Percentiles rank a stretch among this genome's conserved stretches.
Conservation (phyloP, 2,797 vertebrate genomes). For the Eidolon dupreanum region DNA sequence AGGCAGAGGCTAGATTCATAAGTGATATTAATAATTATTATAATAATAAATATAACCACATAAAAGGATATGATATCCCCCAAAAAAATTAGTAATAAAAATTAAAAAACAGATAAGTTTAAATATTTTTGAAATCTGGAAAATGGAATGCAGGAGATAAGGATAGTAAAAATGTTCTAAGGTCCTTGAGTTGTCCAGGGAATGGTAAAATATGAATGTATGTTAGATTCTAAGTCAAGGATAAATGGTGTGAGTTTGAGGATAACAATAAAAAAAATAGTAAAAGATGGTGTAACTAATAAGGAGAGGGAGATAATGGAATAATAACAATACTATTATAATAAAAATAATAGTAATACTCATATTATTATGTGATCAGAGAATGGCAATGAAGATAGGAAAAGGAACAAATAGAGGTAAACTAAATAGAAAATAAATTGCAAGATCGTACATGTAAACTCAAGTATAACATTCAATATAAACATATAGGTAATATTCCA, state of each 20-base stretch:
- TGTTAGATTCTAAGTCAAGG: neutral
- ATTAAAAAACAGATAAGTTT: neutral
- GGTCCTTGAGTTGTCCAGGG: neutral
- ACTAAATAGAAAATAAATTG: constrained; percentile 5
- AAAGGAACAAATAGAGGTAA: neutral
- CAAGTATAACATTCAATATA: constrained; percentile 1
- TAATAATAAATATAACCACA: neutral
- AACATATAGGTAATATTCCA: neutral
- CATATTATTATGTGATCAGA: neutral
- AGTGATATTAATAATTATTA: neutral
- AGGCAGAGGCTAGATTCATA: neutral
- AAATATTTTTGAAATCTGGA: neutral
- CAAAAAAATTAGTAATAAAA: neutral
- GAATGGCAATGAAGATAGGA: neutral
- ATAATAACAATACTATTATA: neutral
- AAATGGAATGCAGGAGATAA: neutral
- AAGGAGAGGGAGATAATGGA: neutral
- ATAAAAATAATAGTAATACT: neutral
- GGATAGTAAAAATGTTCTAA: neutral
- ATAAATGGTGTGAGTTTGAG: neutral
- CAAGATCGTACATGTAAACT: neutral
- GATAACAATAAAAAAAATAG: neutral
- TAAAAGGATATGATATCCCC: neutral
- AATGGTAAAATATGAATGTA: neutral
- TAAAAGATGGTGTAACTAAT: neutral